phyloP scores from a whole-genome alignment of 2,113 vertebrate genomes.

The Montifringilla adamsi region DNA sequence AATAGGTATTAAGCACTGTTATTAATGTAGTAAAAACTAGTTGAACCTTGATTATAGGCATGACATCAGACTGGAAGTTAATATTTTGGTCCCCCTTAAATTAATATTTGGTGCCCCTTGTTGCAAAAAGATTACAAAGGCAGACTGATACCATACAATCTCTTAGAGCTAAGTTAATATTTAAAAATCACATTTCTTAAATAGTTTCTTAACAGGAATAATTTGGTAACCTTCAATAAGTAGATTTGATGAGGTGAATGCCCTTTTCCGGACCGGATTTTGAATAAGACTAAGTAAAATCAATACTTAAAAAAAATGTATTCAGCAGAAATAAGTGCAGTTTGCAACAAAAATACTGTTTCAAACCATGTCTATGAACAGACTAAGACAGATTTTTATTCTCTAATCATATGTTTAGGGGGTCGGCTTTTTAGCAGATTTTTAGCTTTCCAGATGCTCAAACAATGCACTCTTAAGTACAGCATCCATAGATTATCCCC shows the following conservation, averaged over 20 bases:
- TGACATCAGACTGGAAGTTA: neutral
- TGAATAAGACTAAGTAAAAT: slow-evolving; percentile 29
- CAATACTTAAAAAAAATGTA: neutral
- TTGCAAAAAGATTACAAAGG: neutral
- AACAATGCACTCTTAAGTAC: slow-evolving; percentile 74
- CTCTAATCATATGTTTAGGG: slow-evolving; percentile 80
- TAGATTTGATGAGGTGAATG: slow-evolving; percentile 53
- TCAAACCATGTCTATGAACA: slow-evolving; percentile 66
- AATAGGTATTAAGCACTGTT: neutral
- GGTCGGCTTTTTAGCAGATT: slow-evolving; percentile 72
- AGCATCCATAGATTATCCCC: slow-evolving; percentile 69
- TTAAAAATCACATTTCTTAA: slow-evolving; percentile 32
- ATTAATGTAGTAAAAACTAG: neutral
- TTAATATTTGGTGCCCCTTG: neutral
- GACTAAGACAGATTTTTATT: slow-evolving; percentile 75
- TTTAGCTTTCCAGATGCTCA: slow-evolving; percentile 79
- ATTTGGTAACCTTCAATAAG: slow-evolving; percentile 44
- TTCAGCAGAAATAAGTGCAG: slow-evolving; percentile 23
- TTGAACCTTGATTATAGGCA: neutral
- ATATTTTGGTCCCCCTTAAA: neutral
- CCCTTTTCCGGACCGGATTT: slow-evolving; percentile 46
- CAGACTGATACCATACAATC: neutral
- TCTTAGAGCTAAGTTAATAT: slow-evolving; percentile 33
- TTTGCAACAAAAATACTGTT: slow-evolving; percentile 43
- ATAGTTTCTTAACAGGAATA: slow-evolving; percentile 24